These are phyloP conservation scores for Rhynchotus rufescens DNA, from an alignment of 2,797 vertebrate genomes.

Conservation along the genomic window DNA sequence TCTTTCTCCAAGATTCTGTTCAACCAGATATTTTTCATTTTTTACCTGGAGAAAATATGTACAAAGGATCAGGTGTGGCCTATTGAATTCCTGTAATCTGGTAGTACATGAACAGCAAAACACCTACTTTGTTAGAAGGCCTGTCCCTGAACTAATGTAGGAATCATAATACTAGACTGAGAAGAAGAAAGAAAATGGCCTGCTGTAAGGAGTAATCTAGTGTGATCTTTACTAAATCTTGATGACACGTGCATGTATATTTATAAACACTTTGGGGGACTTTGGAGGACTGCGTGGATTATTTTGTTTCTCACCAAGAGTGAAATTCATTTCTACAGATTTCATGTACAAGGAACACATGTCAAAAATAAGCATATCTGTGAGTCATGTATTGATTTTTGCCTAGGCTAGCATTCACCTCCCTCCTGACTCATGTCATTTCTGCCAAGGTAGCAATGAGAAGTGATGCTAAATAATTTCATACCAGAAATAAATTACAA, in stretches of 20 bases:
- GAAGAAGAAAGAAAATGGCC: not conserved
- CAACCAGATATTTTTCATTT: not conserved
- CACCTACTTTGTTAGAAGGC: not conserved
- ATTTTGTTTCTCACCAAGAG: not conserved
- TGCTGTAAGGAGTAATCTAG: not conserved
- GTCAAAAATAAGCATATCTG: constrained; percentile 8
- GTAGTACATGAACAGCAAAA: not conserved
- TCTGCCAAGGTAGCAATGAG: not conserved
- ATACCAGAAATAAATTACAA: not conserved
- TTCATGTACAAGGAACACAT: not conserved
- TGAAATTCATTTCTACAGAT: not conserved
- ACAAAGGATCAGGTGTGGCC: not conserved
- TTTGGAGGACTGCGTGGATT: not conserved
- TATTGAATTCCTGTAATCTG: not conserved
- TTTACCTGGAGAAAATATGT: not conserved
- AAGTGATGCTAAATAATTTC: constrained; percentile 24
- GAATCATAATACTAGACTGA: not conserved
- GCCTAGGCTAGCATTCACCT: not conserved
- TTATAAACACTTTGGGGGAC: not conserved
- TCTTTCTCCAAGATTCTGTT: not conserved
- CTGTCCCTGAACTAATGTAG: not conserved
- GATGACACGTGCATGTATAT: not conserved
- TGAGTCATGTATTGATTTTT: not conserved
- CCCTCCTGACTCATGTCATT: not conserved
- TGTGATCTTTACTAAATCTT: not conserved